Base-by-base conservation (phyloP, 2,888 invertebrate species). In the Brachynemurus nebulosus region DNA sequence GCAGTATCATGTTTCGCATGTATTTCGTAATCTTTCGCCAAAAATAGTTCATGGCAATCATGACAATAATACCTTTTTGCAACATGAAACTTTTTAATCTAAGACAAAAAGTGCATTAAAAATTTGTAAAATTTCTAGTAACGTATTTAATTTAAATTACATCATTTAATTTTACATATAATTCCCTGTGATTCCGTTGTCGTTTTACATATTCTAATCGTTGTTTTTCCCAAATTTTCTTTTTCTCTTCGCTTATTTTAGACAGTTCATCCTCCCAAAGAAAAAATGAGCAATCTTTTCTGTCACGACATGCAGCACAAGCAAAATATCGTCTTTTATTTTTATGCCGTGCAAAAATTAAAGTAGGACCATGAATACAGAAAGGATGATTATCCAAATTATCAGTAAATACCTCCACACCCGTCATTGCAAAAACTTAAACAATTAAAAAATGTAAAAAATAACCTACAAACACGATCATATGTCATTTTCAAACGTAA, bases 281-380 rank as follows among this genome's bases (percentile, higher is more conserved):
- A 53, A 77, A 80, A 58, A 86, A 81, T 3, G 70, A 66, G 57
- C 92, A 92, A 8, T 78, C 71, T 56, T 83, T 84, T 48, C 80
- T 71, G 56, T 86, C 80, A 45, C 92, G 74, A 59, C 83, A 86
- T 1, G 88, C 84, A 0, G 92, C 79, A 62, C 92, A 93, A 1
- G 83, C 80, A 62, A 72, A 92, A 64, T 69, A 67, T 30, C 70
- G 67, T 43, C 70, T 66, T 17, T 50, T 49, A 11, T 52, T 54
- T 18, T 36, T 27, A 36, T 54, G 46, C 35, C 63, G 61, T 17
- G 76, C 73, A 68, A 86, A 86, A 42, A 84, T 62, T 45, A 86
- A 62, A 5, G 83, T 79, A 35, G 86, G 86, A 0, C 86, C 86
- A 56, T 88, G 86, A 16, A 76, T 63, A 55, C 86, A 88, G 37